Percentiles rank a stretch among this genome's conserved stretches.
Evolutionary conservation across 1,140 invertebrate genomes (phyloP).

Genomic region (Druon quercuslanigerum): DNA sequence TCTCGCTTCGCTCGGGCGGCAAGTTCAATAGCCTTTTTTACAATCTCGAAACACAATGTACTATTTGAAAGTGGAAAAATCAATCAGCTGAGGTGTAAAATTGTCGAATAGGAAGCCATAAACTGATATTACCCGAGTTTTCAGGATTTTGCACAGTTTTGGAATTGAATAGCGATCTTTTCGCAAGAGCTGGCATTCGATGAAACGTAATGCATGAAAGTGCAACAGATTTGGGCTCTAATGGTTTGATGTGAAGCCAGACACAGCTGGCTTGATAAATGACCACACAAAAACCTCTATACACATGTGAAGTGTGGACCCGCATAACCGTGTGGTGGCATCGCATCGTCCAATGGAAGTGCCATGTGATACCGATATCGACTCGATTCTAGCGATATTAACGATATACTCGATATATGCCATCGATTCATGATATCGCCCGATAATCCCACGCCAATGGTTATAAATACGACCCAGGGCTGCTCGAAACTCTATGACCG

Average conservation of each 20-base stretch:
- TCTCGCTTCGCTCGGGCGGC: too few species aligned
- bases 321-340: background rate
- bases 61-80: background rate
- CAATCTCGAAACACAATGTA: too few species aligned
- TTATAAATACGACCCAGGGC: background rate
- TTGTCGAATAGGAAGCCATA: background rate
- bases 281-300: background rate
- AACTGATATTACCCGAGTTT: background rate
- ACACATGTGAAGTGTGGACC: slow-evolving; percentile 19
- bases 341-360: slow-evolving; percentile 11
- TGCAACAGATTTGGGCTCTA: slow-evolving; percentile 13
- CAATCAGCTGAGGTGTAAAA: background rate
- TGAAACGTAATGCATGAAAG: slow-evolving; percentile 7
- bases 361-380: slow-evolving; percentile 17
- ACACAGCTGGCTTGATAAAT: slow-evolving; percentile 24
- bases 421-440: slow-evolving; percentile 13
- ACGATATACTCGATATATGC: slow-evolving; percentile 9
- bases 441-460: slow-evolving; percentile 17
- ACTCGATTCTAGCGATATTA: slow-evolving; percentile 23
- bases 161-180: background rate
- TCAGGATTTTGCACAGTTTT: background rate
- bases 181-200: background rate
- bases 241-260: slow-evolving; percentile 9
- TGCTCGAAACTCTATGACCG: background rate
- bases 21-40: too few species aligned